phyloP scores from a whole-genome alignment of 2,797 vertebrate genomes.

The Anguilla anguilla region DNA sequence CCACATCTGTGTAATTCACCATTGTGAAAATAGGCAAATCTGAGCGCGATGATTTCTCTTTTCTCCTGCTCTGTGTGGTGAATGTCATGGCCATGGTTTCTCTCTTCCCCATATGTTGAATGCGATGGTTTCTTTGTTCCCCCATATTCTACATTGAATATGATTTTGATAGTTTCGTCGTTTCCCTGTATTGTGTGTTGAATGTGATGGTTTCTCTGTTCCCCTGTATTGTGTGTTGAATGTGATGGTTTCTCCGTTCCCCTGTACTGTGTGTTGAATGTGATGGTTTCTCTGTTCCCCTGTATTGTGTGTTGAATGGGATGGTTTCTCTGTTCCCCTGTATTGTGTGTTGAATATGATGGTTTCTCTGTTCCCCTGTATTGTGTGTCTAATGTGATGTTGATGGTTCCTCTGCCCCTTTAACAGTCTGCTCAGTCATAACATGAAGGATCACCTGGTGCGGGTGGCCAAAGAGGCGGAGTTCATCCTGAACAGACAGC shows the following conservation, averaged over 20 bases:
- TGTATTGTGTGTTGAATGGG: not conserved
- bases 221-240: not conserved
- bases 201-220: not conserved
- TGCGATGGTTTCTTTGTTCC: not conserved
- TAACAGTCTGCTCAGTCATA: conserved; percentile 91
- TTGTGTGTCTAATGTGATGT: not conserved
- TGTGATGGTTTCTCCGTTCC: not conserved
- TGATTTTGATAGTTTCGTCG: not conserved
- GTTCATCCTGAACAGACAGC: conserved; percentile 94
- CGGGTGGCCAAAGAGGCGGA: conserved; percentile 97
- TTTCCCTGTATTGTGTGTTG: not conserved
- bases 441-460: conserved; percentile 99
- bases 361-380: not conserved
- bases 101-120: not conserved
- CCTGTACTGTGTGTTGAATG: not conserved
- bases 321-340: not conserved
- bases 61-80: conserved; percentile 17
- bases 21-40: conserved; percentile 39
- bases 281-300: not conserved
- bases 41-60: conserved; percentile 39
- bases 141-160: not conserved
- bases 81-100: not conserved
- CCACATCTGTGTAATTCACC: conserved; percentile 47
- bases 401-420: conserved; percentile 45
- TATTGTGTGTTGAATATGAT: not conserved